Base-by-base conservation (phyloP, 2,113 vertebrate genomes). In the Gobius niger region DNA sequence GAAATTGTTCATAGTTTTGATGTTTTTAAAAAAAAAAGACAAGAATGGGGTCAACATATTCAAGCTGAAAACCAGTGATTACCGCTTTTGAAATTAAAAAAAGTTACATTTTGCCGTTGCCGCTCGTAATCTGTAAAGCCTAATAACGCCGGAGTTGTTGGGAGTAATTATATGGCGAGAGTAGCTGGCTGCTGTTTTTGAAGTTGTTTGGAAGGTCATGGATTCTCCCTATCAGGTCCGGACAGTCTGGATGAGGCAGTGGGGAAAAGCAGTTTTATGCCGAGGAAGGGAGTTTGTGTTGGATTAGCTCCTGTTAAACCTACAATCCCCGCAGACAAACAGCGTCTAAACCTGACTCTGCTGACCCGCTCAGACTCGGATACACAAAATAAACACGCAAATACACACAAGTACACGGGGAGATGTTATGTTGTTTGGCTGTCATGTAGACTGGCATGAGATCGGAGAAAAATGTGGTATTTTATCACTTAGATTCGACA, bases 231-330 rank as follows among this genome's bases (percentile, higher is more conserved):
- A 87, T 89, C 85, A 77, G 83, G 85, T 84, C 81, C 64, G 85
- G 85, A 77, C 87, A 85, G 85, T 85, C 70, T 40, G 76, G 76
- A 63, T 67, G 81, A 80, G 78, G 61, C 13, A 49, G 74, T 34
- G 65, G 63, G 75, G 84, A 78, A 80, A 86, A 82, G 81, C 82
- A 70, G 73, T 86, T 90, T 90, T 88, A 82, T 90, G 85, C 87
- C 67, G 85, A 85, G 88, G 76, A 68, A 79, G 78, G 80, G 88
- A 88, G 82, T 90, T 88, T 88, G 78, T 84, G 82, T 85, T 74
- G 77, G 87, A 85, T 90, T 90, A 90, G 69, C 81, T 76, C 10
- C 77, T 82, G 88, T 90, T 87, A 88, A 90, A 88, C 87, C 85
- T 85, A 71, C 85, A 88, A 88, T 90, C 87, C 84, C 82, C 61